These are phyloP conservation scores for Bruchidius siliquastri DNA, from an alignment of 2,888 invertebrate species.

Conservation along the genomic window DNA sequence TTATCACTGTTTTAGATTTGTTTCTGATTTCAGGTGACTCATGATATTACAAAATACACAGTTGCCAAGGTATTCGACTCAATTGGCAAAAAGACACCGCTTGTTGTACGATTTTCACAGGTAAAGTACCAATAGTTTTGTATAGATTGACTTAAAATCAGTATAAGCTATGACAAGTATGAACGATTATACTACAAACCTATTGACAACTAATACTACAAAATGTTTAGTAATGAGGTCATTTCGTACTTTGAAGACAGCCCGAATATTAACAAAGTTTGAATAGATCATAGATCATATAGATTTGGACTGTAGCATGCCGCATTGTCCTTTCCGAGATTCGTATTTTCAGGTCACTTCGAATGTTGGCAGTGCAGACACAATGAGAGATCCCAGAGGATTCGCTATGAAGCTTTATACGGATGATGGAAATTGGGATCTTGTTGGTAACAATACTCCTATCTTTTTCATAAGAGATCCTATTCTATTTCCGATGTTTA, in stretches of 20 bases:
- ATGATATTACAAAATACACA: constrained; percentile 72
- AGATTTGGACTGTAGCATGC: too few species aligned
- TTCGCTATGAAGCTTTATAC: constrained; percentile 90
- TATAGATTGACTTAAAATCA: neutral
- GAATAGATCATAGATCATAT: too few species aligned
- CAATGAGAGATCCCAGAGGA: constrained; percentile 82
- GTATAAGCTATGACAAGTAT: too few species aligned
- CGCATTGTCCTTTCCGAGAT: too few species aligned
- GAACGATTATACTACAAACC: too few species aligned
- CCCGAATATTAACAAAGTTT: too few species aligned
- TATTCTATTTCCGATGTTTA: constrained; percentile 83
- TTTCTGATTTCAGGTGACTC: constrained; percentile 50
- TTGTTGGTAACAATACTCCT: constrained; percentile 90
- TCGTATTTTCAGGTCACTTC: constrained; percentile 55
- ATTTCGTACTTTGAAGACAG: too few species aligned
- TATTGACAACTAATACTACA: too few species aligned
- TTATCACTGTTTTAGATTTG: too few species aligned
- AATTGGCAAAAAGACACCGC: constrained; percentile 72
- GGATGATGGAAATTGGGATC: constrained; percentile 86
- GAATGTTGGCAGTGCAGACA: constrained; percentile 83
- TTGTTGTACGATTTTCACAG: constrained; percentile 72
- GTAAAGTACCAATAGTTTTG: constrained; percentile 33
- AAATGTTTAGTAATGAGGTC: too few species aligned
- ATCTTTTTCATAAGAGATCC: constrained; percentile 89
- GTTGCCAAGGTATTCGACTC: constrained; percentile 71